phyloP scores from a whole-genome alignment of 2,113 vertebrate genomes.

The Hemibagrus wyckioides region DNA sequence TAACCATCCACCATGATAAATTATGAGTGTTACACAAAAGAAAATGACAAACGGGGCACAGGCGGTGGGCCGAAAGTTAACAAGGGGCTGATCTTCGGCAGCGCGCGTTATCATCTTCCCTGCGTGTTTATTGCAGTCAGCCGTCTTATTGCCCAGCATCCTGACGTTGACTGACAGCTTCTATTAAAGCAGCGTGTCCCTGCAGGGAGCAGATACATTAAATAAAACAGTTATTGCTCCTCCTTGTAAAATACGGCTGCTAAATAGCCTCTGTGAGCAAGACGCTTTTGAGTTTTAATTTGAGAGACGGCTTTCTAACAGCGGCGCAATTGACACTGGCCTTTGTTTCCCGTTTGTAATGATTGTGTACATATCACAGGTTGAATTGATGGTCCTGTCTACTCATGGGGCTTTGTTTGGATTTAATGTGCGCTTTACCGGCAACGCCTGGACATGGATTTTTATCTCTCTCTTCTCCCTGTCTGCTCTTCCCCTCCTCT shows the following conservation, averaged over 20 bases:
- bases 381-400: slow-evolving; percentile 94
- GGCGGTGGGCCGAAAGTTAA: slow-evolving; percentile 78
- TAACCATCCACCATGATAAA: slow-evolving; percentile 69
- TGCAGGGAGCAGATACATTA: slow-evolving; percentile 97
- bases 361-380: slow-evolving; percentile 85
- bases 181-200: slow-evolving; percentile 87
- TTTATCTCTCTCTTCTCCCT: slow-evolving; percentile 60
- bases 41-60: slow-evolving; percentile 81
- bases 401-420: slow-evolving; percentile 78
- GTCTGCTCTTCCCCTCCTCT: slow-evolving; percentile 63
- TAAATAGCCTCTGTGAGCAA: slow-evolving; percentile 90
- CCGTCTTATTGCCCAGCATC: slow-evolving; percentile 80
- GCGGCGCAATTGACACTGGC: slow-evolving; percentile 84
- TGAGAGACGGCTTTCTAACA: slow-evolving; percentile 90
- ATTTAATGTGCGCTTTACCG: slow-evolving; percentile 82
- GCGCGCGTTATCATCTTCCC: slow-evolving; percentile 81
- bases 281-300: slow-evolving; percentile 98
- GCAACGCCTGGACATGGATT: slow-evolving; percentile 75
- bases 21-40: slow-evolving; percentile 79
- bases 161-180: slow-evolving; percentile 97
- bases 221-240: slow-evolving; percentile 98
- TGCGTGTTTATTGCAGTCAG: slow-evolving; percentile 93
- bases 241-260: slow-evolving; percentile 97
- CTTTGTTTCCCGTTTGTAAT: slow-evolving; percentile 88
- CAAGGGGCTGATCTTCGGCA: slow-evolving; percentile 80